These are phyloP conservation scores for Augiades crinisus DNA, from an alignment of 2,888 invertebrate species.

Conservation along the genomic window DNA sequence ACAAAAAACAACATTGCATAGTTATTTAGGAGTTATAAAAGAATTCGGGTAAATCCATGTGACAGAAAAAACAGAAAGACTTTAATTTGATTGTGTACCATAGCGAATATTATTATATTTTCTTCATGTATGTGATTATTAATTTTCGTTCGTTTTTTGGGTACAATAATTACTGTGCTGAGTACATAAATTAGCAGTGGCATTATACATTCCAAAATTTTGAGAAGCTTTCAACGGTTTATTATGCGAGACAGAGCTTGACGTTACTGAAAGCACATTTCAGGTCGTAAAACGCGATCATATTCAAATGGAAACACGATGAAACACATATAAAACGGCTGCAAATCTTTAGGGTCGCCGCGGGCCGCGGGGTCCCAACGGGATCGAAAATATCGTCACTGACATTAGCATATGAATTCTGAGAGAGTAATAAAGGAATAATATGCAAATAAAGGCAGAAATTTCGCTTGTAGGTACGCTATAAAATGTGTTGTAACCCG, in stretches of 20 bases:
- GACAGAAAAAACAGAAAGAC: too few relatives aligned
- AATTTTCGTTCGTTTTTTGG: too few relatives aligned
- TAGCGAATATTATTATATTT: too few relatives aligned
- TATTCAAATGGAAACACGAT: conserved; percentile 33
- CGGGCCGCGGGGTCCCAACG: conserved; percentile 42
- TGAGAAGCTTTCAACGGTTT: conserved; percentile 18
- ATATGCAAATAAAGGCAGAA: conserved; percentile 60
- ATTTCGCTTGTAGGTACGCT: conserved; percentile 20
- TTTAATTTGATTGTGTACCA: too few relatives aligned
- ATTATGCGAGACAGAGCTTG: conserved; percentile 10
- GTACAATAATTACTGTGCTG: too few relatives aligned
- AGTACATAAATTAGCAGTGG: neutral
- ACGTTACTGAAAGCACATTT: conserved; percentile 16
- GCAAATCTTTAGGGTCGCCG: conserved; percentile 53
- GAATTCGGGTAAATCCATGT: too few relatives aligned
- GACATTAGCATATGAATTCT: conserved; percentile 71
- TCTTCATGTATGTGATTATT: too few relatives aligned
- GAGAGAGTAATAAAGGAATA: conserved; percentile 70
- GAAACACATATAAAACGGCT: conserved; percentile 40
- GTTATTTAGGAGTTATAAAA: too few relatives aligned
- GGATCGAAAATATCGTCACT: conserved; percentile 55
- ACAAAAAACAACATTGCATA: too few relatives aligned
- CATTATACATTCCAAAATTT: neutral
- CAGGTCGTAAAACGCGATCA: conserved; percentile 22
- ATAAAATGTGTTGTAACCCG: conserved; percentile 4